A percentile compares a stretch with the other conserved stretches of the same genome.
phyloP scores from a whole-genome alignment of 2,797 vertebrate genomes.

The Lagocephalus sceleratus region DNA sequence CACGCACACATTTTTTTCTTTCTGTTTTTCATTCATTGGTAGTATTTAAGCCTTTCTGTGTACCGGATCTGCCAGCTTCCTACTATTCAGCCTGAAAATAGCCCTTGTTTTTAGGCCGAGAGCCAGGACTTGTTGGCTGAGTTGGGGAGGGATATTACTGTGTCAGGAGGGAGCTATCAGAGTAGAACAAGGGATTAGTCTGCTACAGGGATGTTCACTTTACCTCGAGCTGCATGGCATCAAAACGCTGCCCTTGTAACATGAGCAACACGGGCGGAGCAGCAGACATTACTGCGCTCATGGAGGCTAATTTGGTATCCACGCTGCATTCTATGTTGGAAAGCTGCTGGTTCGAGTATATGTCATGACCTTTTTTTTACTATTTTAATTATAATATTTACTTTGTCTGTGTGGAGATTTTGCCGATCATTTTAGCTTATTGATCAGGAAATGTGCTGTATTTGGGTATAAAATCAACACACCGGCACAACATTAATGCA shows the following conservation, averaged over 20 bases:
- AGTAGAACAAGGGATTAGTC: constrained; percentile 68
- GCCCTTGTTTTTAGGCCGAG: constrained; percentile 81
- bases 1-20: constrained; percentile 22
- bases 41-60: constrained; percentile 75
- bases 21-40: constrained; percentile 45
- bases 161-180: constrained; percentile 70
- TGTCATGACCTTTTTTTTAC: background rate
- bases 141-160: constrained; percentile 67
- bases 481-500: too few species aligned
- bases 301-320: constrained; percentile 41
- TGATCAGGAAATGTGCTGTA: too few species aligned
- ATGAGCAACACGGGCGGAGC: constrained; percentile 17
- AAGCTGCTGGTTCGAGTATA: constrained; percentile 18
- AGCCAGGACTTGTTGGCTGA: constrained; percentile 82
- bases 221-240: constrained; percentile 55
- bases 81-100: constrained; percentile 92
- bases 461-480: too few species aligned
- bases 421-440: too few species aligned
- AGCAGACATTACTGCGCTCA: constrained; percentile 33
- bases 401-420: too few species aligned
- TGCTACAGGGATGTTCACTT: constrained; percentile 67
- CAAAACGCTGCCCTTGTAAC: constrained; percentile 39
- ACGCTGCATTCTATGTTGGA: constrained; percentile 26
- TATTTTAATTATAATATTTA: too few species aligned
- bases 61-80: constrained; percentile 84